Evolutionary conservation across 2,113 vertebrate genomes (phyloP), one percentile per base, ranked within the genome.

Genomic region (Mus spicilegus): DNA sequence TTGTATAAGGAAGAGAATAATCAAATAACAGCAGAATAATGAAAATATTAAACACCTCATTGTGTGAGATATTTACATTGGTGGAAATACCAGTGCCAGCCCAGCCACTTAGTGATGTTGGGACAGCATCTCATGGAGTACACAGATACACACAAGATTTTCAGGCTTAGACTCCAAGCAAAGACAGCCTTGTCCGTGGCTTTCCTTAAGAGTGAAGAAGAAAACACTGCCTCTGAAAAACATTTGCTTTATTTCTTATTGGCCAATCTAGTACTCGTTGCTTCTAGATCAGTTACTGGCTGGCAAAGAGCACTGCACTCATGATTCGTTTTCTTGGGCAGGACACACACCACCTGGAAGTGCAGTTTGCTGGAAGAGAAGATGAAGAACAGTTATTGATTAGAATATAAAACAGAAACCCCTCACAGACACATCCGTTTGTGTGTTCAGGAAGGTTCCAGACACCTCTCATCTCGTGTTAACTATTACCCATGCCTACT

Each of bases 21-120:
- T 12, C 56, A 80, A 46, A 80, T 87, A 95, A 67, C 26, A 93
- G 20, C 4, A 33, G 46, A 95, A 72, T 81, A 88, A 65, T 90
- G 51, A 69, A 91, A 88, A 78, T 63, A 77, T 54, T 85, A 67
- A 81, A 86, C 36, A 94, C 89, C 36, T 96, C 65, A 90, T 39
- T 81, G 87, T 16, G 33, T 24, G 51, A 39, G 86, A 46, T 69
- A 14, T 75, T 92, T 76, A 63, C 76, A 87, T 87, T 16, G 56
- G 36, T 88, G 20, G 13, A 63, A 80, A 39, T 30, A 19, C n/a
- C 22, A 49, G 49, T 24, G 30, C 7, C 78, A 51, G 49, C 42
- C 87, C 58, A 95, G 58, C 6, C 84, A 80, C 39, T 12, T 69
- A 78, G 51, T 12, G 33, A 81, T 33, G 7, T 22, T n/a, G 39